Evolutionary conservation across 2,888 invertebrate genomes (phyloP).

Genomic region (Spodoptera exigua): DNA sequence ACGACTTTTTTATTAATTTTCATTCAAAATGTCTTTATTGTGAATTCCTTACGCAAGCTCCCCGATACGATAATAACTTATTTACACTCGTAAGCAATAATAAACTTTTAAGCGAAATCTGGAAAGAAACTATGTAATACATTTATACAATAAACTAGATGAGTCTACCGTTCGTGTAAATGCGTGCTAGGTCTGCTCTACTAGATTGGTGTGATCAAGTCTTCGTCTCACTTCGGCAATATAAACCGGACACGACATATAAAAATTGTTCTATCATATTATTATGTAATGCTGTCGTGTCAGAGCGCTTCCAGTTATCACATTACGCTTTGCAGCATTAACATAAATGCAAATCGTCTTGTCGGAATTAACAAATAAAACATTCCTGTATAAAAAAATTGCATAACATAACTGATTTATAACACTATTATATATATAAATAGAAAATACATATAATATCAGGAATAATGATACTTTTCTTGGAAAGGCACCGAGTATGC

Average conservation of each 20-base stretch:
- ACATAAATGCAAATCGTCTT: slow-evolving; percentile 39
- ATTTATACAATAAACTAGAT: neutral
- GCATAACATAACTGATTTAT: slow-evolving; percentile 41
- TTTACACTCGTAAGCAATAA: too few species aligned
- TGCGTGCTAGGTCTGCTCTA: slow-evolving; percentile 27
- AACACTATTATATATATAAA: slow-evolving; percentile 37
- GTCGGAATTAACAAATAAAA: slow-evolving; percentile 41
- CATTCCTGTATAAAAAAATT: slow-evolving; percentile 33
- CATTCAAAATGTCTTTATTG: too few species aligned
- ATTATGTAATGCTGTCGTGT: slow-evolving; percentile 21
- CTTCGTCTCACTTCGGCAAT: slow-evolving; percentile 1
- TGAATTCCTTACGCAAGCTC: too few species aligned
- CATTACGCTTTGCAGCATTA: slow-evolving; percentile 23
- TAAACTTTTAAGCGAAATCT: too few species aligned
- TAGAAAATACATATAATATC: slow-evolving; percentile 41
- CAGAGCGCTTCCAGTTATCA: slow-evolving; percentile 24
- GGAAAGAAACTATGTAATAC: too few species aligned
- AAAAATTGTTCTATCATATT: slow-evolving; percentile 18
- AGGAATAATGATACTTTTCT: slow-evolving; percentile 34
- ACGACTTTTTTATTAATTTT: too few species aligned
- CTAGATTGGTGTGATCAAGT: slow-evolving; percentile 9
- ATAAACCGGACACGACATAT: slow-evolving; percentile 17
- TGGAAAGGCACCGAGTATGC: slow-evolving; percentile 49
- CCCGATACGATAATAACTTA: too few species aligned
- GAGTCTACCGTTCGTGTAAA: neutral